Evolutionary conservation across 1,140 invertebrate species (phyloP), one percentile per base, ranked within the genome.

Genomic region (Drosophila lowei): DNA sequence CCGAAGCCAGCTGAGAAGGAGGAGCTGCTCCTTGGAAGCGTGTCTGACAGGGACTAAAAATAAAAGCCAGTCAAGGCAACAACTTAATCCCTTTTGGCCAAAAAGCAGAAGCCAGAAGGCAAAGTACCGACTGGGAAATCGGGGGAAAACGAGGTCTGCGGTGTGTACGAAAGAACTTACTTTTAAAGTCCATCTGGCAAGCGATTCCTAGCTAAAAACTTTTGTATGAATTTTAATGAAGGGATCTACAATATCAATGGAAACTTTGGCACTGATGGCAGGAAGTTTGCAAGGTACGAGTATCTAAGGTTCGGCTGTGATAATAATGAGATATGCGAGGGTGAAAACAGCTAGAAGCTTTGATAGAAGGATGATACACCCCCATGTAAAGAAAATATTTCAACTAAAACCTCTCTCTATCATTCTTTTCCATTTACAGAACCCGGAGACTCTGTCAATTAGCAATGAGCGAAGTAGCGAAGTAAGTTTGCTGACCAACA

Each of bases 151-250:
- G 13, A 28, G 16, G 67, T 15, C 5, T 49, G 49, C 8, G 11
- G 34, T 13, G 28, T 15, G 25, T 16, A 30, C 50, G 25, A 9
- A 30, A 21, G 42, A 81, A 88, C 50, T 75, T 62, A 63, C 63
- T 88, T 86, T 83, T 66, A 70, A 88, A 86, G 77, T 88, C 78
- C 62, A 65, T 72, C 76, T 79, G 88, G 79, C 70, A 81, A 59
- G 61, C 58, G 60, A 81, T 81, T 86, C 70, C 47, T 48, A 28
- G 23, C 34, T 47, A 50, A 46, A 77, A 85, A 85, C 61, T 81
- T 85, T 75, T 23, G 8, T 34, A 41, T 25, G 34, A 34, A 70
- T 52, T 70, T 70, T 47, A 49, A 67, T 57, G 50, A 38, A 38
- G 34, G 34, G 34, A 38, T 38, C 11, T 38, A 38, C 34, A 38